phyloP scores from a whole-genome alignment of 2,797 vertebrate species.

The Takifugu rubripes region DNA sequence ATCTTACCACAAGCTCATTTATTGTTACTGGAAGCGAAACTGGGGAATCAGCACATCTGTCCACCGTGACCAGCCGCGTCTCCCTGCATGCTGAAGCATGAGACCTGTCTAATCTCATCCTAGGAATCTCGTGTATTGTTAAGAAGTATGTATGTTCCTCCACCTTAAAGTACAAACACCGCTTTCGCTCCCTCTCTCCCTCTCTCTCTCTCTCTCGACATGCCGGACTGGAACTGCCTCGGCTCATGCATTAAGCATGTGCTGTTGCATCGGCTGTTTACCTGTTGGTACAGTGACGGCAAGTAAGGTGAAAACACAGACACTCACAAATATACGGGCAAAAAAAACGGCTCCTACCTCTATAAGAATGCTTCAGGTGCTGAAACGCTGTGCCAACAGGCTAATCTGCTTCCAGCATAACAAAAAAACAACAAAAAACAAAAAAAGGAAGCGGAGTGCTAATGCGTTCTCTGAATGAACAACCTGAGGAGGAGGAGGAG shows the following conservation, averaged over 20 bases:
- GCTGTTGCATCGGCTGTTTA: constrained; percentile 37
- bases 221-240: constrained; percentile 12
- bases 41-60: constrained; percentile 2
- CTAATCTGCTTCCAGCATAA: constrained; percentile 22
- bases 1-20: constrained; percentile 6
- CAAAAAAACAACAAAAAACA: constrained; percentile 18
- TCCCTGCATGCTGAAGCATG: background rate
- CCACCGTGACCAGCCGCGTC: constrained; percentile 6
- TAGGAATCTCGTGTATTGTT: background rate
- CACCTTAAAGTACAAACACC: constrained; percentile 2
- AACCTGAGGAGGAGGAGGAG: constrained; percentile 23
- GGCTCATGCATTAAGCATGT: constrained; percentile 28
- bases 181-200: background rate
- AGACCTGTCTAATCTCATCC: background rate
- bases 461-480: constrained; percentile 57
- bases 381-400: constrained; percentile 21
- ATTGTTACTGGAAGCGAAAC: constrained; percentile 9
- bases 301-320: constrained; percentile 22
- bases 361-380: constrained; percentile 36
- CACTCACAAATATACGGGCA: background rate
- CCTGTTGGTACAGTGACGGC: constrained; percentile 58
- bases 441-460: constrained; percentile 30
- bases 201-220: background rate
- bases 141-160: background rate
- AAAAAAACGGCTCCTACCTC: constrained; percentile 33